Evolutionary conservation across 2,797 vertebrate genomes (phyloP).

Genomic region (Helarctos malayanus): DNA sequence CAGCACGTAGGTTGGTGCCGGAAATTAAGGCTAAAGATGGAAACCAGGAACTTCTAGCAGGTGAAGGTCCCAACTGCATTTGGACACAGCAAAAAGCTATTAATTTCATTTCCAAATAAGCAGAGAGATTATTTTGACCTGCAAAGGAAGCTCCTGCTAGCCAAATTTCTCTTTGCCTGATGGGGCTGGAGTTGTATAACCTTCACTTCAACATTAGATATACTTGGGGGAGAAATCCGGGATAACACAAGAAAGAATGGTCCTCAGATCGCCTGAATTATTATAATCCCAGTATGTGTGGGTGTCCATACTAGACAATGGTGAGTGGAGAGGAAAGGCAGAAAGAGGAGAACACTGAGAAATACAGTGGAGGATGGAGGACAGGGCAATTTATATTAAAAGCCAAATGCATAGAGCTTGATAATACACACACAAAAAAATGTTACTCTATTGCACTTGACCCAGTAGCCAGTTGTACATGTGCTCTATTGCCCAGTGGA

Average conservation of each 20-base stretch:
- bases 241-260: not conserved
- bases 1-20: not conserved
- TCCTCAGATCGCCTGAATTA: not conserved
- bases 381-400: not conserved
- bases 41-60: not conserved
- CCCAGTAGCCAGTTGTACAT: not conserved
- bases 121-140: not conserved
- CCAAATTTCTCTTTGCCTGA: conserved; percentile 1
- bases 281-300: not conserved
- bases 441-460: not conserved
- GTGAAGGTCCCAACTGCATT: not conserved
- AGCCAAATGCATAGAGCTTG: not conserved
- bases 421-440: not conserved
- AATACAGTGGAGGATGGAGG: not conserved
- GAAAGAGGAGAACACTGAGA: not conserved
- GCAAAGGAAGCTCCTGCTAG: not conserved
- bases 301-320: not conserved
- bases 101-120: conserved; percentile 46
- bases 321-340: not conserved
- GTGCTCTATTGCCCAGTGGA: not conserved
- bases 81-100: not conserved
- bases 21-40: conserved; percentile 12
- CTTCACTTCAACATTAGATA: not conserved
- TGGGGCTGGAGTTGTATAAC: not conserved
- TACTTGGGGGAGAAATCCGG: not conserved